Conservation (phyloP, 2,797 vertebrate species). For the Myioborus melanocephalus region DNA sequence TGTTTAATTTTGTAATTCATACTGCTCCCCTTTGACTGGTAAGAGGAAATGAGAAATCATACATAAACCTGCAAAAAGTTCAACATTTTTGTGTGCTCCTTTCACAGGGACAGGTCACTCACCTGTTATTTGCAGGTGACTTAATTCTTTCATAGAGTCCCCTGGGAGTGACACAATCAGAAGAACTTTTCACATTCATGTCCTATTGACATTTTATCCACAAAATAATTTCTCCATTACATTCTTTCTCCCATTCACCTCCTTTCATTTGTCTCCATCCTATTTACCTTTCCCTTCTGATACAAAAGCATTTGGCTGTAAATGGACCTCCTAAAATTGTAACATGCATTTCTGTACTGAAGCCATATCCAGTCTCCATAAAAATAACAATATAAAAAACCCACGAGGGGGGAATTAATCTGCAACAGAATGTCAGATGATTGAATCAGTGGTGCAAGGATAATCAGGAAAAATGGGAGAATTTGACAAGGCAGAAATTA, state of each 20-base stretch:
- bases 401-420: background rate
- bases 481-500: conserved; percentile 49
- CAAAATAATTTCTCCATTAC: background rate
- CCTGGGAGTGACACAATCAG: background rate
- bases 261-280: background rate
- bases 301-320: background rate
- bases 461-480: conserved; percentile 25
- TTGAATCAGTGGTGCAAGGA: conserved; percentile 27
- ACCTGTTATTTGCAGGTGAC: background rate
- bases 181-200: background rate
- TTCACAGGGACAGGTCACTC: background rate
- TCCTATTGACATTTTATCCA: background rate
- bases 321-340: background rate
- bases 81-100: background rate
- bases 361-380: background rate
- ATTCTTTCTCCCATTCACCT: background rate
- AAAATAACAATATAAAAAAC: background rate
- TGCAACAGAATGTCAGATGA: conserved; percentile 20
- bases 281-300: background rate
- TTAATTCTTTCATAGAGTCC: background rate
- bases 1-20: background rate
- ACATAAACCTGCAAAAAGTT: background rate
- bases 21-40: background rate
- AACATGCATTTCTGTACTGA: background rate
- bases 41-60: background rate